Conservation (phyloP, 2,113 vertebrate species). For the Semicossyphus pulcher region DNA sequence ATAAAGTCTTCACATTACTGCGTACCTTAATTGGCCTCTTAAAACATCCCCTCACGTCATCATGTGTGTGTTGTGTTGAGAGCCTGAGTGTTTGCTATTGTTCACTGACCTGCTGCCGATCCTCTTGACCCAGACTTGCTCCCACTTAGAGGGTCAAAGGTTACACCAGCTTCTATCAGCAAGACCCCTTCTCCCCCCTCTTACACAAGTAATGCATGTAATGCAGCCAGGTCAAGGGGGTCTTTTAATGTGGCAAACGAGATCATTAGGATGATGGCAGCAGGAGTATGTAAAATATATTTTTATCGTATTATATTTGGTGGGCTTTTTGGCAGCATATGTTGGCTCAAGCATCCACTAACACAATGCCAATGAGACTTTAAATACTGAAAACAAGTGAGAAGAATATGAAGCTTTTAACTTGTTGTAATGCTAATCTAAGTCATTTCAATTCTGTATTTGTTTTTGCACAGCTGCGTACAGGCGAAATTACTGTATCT, state of each 20-base stretch:
- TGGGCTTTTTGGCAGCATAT: too few relatives aligned
- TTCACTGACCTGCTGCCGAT: conserved; percentile 65
- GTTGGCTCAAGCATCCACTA: too few relatives aligned
- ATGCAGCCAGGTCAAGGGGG: conserved; percentile 25
- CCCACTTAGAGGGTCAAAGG: conserved; percentile 80
- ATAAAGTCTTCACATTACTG: neutral
- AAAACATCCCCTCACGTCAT: conserved; percentile 3
- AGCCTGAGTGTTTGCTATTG: conserved; percentile 49
- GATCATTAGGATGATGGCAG: neutral
- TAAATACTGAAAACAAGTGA: too few relatives aligned
- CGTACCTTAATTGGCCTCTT: neutral
- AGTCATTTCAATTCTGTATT: neutral
- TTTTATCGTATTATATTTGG: too few relatives aligned
- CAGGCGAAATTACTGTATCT: neutral
- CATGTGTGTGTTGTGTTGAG: conserved; percentile 12
- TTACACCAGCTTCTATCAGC: conserved; percentile 63
- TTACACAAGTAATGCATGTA: conserved; percentile 27
- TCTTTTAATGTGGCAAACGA: conserved; percentile 8
- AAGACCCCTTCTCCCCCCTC: conserved; percentile 7
- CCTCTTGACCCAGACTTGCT: conserved; percentile 81
- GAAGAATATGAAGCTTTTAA: too few relatives aligned
- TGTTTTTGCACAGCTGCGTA: conserved; percentile 2
- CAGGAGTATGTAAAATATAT: neutral
- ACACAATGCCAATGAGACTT: too few relatives aligned
- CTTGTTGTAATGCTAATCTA: neutral